Percentiles rank a stretch among this genome's conserved stretches.
These are phyloP conservation scores for Semotilus atromaculatus DNA, from an alignment of 2,797 vertebrate species.

Conservation along the genomic window DNA sequence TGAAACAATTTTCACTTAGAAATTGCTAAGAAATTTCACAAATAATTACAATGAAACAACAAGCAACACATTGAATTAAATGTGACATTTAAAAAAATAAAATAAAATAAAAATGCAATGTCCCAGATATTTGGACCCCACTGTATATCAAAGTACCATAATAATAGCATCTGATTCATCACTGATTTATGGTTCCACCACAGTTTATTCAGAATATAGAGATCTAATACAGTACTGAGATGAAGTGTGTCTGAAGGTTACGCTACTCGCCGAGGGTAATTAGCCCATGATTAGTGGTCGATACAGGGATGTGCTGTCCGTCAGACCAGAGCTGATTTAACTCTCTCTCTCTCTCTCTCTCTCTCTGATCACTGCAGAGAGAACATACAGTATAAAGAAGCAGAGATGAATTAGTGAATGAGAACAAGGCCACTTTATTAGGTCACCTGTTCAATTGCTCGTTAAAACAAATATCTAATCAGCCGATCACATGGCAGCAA, in stretches of 20 bases:
- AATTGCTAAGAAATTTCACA: not conserved
- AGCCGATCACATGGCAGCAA: not conserved
- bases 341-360: not conserved
- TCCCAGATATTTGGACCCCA: not conserved
- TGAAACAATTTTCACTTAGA: not conserved
- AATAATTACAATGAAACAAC: not conserved
- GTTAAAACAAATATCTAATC: not conserved
- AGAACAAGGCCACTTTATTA: not conserved
- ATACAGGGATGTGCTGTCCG: not conserved
- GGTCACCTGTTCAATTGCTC: not conserved
- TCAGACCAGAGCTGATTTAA: slow-evolving; percentile 5
- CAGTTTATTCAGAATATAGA: not conserved
- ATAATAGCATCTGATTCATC: not conserved
- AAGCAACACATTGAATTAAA: not conserved
- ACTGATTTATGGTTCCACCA: not conserved
- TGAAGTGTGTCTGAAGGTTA: not conserved
- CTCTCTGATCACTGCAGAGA: slow-evolving; percentile 17
- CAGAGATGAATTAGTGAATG: not conserved
- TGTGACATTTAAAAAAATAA: not conserved
- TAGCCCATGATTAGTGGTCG: slow-evolving; percentile 16
- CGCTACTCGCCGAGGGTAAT: not conserved
- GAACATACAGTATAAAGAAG: not conserved
- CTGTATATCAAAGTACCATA: not conserved
- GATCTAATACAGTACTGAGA: not conserved
- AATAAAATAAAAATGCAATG: not conserved